Percentiles rank a stretch among this genome's conserved stretches.
Evolutionary conservation across 2,113 vertebrate species (phyloP).

Genomic region (Oplegnathus fasciatus): DNA sequence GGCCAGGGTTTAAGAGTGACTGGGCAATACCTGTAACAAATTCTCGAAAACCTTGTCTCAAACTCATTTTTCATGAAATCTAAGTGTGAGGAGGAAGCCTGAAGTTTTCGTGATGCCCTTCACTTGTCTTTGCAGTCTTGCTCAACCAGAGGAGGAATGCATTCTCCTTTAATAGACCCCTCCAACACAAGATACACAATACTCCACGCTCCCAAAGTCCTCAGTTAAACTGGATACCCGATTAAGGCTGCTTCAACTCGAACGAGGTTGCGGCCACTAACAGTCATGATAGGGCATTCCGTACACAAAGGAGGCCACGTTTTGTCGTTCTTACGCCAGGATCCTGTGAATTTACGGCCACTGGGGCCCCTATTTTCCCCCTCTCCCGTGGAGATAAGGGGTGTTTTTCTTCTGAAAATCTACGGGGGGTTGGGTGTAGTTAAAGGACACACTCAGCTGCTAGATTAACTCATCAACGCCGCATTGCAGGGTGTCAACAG

Average conservation of each 20-base stretch:
- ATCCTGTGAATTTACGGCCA: constrained; percentile 73
- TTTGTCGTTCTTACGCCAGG: constrained; percentile 54
- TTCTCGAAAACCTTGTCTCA: constrained; percentile 13
- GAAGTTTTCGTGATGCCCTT: constrained; percentile 48
- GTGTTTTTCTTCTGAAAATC: constrained; percentile 79
- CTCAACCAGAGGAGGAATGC: constrained; percentile 44
- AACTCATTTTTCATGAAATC: neutral
- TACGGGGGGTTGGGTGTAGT: constrained; percentile 75
- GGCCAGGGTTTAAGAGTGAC: neutral
- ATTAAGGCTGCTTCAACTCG: constrained; percentile 39
- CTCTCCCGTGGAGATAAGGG: constrained; percentile 74
- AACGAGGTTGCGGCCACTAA: constrained; percentile 18
- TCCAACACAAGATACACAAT: constrained; percentile 20
- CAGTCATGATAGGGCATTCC: neutral
- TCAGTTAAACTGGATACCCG: constrained; percentile 54
- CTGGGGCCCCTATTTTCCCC: constrained; percentile 50
- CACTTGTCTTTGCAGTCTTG: constrained; percentile 45
- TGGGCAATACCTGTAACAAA: neutral
- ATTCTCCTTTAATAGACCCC: constrained; percentile 55
- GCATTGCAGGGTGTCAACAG: constrained; percentile 89
- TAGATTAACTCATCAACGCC: constrained; percentile 89
- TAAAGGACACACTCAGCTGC: constrained; percentile 89
- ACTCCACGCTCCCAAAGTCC: constrained; percentile 27
- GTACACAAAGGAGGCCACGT: constrained; percentile 41
- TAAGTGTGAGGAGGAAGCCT: constrained; percentile 4